A percentile compares a stretch with the other conserved stretches of the same genome.
phyloP scores from a whole-genome alignment of 2,113 vertebrate genomes.

The Sigmodon hispidus region DNA sequence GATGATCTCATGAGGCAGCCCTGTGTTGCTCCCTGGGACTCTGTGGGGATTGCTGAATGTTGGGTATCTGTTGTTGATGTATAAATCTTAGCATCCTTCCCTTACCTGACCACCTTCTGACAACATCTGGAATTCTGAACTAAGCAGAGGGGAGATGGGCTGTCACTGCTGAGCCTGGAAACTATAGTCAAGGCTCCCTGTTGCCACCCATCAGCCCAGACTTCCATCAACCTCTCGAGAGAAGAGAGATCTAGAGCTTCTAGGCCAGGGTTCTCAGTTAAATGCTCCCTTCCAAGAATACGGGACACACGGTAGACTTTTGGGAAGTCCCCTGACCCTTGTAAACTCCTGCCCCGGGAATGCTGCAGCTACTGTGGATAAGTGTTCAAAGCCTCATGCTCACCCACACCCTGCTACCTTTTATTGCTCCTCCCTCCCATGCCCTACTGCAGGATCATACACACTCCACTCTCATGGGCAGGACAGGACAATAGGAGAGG shows the following conservation, averaged over 20 bases:
- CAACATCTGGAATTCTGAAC: constrained; percentile 11
- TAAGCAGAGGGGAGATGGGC: background rate
- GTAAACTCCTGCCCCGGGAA: background rate
- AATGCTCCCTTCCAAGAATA: background rate
- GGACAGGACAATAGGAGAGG: background rate
- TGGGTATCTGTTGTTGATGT: background rate
- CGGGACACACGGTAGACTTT: background rate
- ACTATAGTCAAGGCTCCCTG: background rate
- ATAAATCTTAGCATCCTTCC: background rate
- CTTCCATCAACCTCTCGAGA: background rate
- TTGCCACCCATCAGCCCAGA: background rate
- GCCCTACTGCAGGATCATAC: rapidly evolving
- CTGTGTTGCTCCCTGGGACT: background rate
- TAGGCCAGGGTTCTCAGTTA: background rate
- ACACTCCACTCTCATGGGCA: too few relatives aligned
- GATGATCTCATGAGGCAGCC: background rate
- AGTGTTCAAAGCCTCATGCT: background rate
- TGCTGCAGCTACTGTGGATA: background rate
- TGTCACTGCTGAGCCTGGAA: background rate
- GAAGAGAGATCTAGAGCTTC: too few relatives aligned
- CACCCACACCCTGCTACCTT: background rate
- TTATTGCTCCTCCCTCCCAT: background rate
- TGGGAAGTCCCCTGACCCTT: background rate
- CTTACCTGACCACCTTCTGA: background rate
- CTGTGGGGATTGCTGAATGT: background rate